Evolutionary conservation across 2,797 vertebrate species (phyloP).

Genomic region (Phoxinus dragarum): DNA sequence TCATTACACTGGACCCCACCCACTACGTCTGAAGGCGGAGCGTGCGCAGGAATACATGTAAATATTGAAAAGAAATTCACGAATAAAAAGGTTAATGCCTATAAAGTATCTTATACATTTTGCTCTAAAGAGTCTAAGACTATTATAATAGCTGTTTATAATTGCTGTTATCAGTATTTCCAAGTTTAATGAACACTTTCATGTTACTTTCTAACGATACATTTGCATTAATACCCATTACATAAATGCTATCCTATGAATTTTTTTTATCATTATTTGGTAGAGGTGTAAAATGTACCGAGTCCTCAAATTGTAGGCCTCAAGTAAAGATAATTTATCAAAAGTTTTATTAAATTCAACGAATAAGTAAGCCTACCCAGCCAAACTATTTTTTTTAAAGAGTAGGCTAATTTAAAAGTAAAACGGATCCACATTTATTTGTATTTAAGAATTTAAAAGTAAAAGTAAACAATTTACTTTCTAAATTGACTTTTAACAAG

Average conservation of each 20-base stretch:
- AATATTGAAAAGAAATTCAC: slow-evolving; percentile 23
- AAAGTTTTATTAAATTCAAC: not conserved
- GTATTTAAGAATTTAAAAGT: not conserved
- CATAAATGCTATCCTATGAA: not conserved
- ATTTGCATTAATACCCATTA: not conserved
- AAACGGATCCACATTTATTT: not conserved
- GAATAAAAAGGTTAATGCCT: not conserved
- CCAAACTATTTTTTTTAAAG: no score
- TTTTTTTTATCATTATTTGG: not conserved
- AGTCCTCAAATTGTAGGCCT: not conserved
- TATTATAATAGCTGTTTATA: not conserved
- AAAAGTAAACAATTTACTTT: not conserved
- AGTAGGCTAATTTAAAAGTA: not conserved
- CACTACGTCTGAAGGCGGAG: slow-evolving; percentile 8
- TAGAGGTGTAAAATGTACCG: not conserved
- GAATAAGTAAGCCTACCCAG: not conserved
- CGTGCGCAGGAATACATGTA: not conserved
- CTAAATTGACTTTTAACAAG: not conserved
- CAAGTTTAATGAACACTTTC: not conserved
- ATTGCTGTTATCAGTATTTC: not conserved
- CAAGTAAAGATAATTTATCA: not conserved
- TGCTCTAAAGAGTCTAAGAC: not conserved
- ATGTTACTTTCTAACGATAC: not conserved
- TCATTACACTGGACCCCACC: not conserved
- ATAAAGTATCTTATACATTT: not conserved